phyloP scores from a whole-genome alignment of 2,113 vertebrate genomes.

The Nerophis lumbriciformis region DNA sequence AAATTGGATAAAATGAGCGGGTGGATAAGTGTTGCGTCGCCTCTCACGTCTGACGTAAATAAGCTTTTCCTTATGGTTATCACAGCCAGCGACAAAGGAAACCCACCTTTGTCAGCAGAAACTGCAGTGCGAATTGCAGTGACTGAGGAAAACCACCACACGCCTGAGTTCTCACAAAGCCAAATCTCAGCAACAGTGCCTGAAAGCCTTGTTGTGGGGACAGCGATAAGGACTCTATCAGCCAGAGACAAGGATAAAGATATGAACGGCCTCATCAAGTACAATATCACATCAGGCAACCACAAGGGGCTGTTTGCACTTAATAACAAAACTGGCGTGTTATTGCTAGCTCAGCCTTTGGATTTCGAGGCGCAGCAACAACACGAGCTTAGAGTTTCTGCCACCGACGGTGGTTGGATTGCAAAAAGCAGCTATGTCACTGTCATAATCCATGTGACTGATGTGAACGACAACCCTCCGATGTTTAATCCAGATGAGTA shows the following conservation, averaged over 20 bases:
- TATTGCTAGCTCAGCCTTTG: conserved; percentile 78
- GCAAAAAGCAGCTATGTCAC: conserved; percentile 84
- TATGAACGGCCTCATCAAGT: conserved; percentile 86
- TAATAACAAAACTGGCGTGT: conserved; percentile 81
- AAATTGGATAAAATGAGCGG: conserved; percentile 81
- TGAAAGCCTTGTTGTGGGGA: conserved; percentile 81
- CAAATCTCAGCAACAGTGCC: conserved; percentile 80
- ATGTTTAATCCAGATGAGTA: conserved; percentile 83
- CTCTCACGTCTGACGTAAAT: conserved; percentile 81
- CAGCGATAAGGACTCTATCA: conserved; percentile 80
- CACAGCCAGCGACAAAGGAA: conserved; percentile 87
- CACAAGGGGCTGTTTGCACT: conserved; percentile 81
- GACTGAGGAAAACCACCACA: conserved; percentile 94
- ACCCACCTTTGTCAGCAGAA: conserved; percentile 81
- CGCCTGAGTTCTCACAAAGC: conserved; percentile 91
- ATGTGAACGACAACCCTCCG: conserved; percentile 94
- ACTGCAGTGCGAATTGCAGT: conserved; percentile 78
- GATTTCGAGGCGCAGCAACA: conserved; percentile 85
- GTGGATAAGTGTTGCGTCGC: conserved; percentile 86
- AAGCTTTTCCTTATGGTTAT: conserved; percentile 80
- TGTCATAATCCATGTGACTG: conserved; percentile 80
- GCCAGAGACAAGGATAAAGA: conserved; percentile 89
- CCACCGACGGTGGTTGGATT: conserved; percentile 90
- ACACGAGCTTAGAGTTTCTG: conserved; percentile 84
- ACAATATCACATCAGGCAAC: conserved; percentile 86